A percentile compares a stretch with the other conserved stretches of the same genome.
Conservation (phyloP, 1,140 invertebrate genomes). For the Cydia fagiglandana region DNA sequence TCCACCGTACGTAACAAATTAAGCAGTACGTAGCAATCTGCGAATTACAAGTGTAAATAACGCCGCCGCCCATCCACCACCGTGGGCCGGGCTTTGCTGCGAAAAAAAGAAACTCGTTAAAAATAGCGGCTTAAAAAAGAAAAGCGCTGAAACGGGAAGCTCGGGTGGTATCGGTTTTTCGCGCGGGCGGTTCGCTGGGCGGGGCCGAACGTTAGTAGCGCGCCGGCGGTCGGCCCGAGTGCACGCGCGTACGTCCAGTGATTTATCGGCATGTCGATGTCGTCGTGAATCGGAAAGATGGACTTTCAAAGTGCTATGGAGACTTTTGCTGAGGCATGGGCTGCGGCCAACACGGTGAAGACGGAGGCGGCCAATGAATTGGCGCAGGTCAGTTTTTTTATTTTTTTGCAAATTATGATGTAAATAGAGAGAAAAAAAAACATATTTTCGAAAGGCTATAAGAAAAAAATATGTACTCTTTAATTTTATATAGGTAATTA, state of each 20-base stretch:
- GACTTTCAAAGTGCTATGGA: slow-evolving; percentile 99
- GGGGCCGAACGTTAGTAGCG: slow-evolving; percentile 69
- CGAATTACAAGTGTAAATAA: slow-evolving; percentile 79
- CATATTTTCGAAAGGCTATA: neutral
- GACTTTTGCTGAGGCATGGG: slow-evolving; percentile 97
- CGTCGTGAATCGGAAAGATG: slow-evolving; percentile 82
- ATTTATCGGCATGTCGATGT: slow-evolving; percentile 73
- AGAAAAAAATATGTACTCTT: neutral
- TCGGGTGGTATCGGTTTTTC: slow-evolving; percentile 76
- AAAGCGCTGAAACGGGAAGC: slow-evolving; percentile 77
- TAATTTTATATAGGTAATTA: too few relatives aligned
- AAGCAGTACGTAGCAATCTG: slow-evolving; percentile 63
- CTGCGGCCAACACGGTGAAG: slow-evolving; percentile 92
- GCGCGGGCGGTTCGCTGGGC: slow-evolving; percentile 75
- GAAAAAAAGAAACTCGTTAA: slow-evolving; percentile 76
- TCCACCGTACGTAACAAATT: slow-evolving; percentile 63
- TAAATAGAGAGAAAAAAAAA: neutral
- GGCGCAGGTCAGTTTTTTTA: slow-evolving; percentile 80
- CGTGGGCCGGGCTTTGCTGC: slow-evolving; percentile 71
- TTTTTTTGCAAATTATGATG: slow-evolving; percentile 5
- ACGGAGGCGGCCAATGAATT: slow-evolving; percentile 78
- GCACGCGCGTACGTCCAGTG: slow-evolving; percentile 55
- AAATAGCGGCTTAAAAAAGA: slow-evolving; percentile 78
- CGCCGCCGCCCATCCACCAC: slow-evolving; percentile 70
- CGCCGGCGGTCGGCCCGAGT: slow-evolving; percentile 67